Base-by-base conservation (phyloP, 2,797 vertebrate genomes). In the Phyllotis vaccarum region DNA sequence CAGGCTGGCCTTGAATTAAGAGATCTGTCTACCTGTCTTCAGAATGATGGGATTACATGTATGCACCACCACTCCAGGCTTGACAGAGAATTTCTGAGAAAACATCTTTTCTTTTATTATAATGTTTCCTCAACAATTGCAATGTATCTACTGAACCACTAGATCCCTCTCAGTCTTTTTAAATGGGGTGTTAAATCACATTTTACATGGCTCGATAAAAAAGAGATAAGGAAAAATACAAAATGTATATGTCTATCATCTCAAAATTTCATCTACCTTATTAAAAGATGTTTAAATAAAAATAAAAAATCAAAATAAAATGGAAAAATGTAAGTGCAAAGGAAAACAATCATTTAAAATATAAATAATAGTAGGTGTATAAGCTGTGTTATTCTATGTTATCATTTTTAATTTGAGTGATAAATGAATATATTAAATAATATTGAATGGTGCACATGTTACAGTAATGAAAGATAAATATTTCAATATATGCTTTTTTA, bases 221-320 rank as follows among this genome's bases (percentile, higher is more conserved):
- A 80, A 87, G 83, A 86, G 10, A 52, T 46, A 81, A 93, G 34
- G 89, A 64, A 88, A 83, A 70, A 58, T 82, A 21, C 70, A 89
- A 81, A 76, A 3, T 3, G 87, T 31, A n/a, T 43, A 19, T 81
- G 60, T 88, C 70, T 43, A 3, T 70, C 70, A 49, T 87, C 60
- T n/a, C 27, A 29, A 92, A 95, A 66, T 62, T 86, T 62, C 34
- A 27, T 66, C 17, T 66, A 64, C 80, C 21, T 21, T 54, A 86
- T n/a, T 83, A 12, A 80, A 74, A 79, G 6, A 64, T 72, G 79
- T 82, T 89, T 74, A 91, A 68, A 89, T 62, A 34, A 91, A 76
- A 54, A 70, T 37, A 66, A n/a, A 66, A 54, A 54, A 66, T 49
- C 34, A 37, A 86, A 29, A 86, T 43, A 72, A 87, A 56, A 56